Evolutionary conservation across 2,888 invertebrate genomes (phyloP), one percentile per base, ranked within the genome.

Genomic region (Heliconius ethilla): DNA sequence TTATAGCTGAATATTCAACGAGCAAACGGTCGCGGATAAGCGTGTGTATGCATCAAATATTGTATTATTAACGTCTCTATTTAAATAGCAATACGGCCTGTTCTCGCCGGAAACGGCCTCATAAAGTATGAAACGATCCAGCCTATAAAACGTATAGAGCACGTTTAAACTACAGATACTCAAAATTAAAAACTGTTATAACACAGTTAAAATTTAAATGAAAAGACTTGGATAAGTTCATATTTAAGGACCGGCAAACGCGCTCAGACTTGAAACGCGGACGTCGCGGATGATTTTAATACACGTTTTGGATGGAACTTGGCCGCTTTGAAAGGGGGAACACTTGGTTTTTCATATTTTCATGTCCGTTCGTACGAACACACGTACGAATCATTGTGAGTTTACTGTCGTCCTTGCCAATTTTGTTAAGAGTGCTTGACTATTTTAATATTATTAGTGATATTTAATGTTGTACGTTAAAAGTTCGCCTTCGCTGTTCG

Each of bases 1-100:
- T 89, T 89, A 88, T 88, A 87, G 87, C 86, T 88, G 89, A 88
- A 90, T 90, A 87, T 89, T 89, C 88, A 88, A 89, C 85, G 84
- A 86, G 84, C 83, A 84, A 85, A 86, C 84, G 86, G 84, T 84
- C 84, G 85, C 79, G 86, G 84, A 86, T 88, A 87, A 88, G 84
- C 86, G 85, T 84, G 85, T 86, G 33, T 33, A 84, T 86, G 86
- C 87, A 87, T 87, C 86, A 87, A 86, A 86, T 86, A 86, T 87
- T 86, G 84, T 86, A 86, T 87, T 87, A 88, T 88, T 88, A 84
- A 87, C 84, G 86, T 83, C 84, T 85, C 85, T 89, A 89, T 89
- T 88, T 88, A 87, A 87, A 88, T 85, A 85, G 88, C 85, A 85
- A 86, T 88, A 89, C 84, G 87, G 86, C 84, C 83, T 86, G 86